Evolutionary conservation across 1,140 invertebrate genomes (phyloP).

Genomic region (Pseudomyrmex cubaensis): DNA sequence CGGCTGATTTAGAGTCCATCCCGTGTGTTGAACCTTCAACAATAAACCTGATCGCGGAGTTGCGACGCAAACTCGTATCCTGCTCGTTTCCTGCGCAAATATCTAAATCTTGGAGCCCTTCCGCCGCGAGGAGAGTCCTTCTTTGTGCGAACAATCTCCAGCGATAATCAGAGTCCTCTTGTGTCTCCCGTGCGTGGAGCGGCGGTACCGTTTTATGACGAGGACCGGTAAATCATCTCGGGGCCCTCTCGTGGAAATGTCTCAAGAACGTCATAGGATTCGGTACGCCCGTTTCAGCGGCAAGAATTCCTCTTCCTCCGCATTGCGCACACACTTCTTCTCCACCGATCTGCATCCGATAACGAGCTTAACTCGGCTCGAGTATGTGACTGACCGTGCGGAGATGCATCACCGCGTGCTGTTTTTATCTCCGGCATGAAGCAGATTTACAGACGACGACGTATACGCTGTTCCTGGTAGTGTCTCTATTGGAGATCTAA

Average conservation of each 20-base stretch:
- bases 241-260: slow-evolving; percentile 76
- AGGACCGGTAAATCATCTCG: slow-evolving; percentile 82
- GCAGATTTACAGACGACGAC: slow-evolving; percentile 49
- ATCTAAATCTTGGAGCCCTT: slow-evolving; percentile 82
- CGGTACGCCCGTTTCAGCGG: slow-evolving; percentile 76
- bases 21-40: slow-evolving; percentile 46
- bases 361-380: slow-evolving; percentile 75
- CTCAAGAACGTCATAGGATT: slow-evolving; percentile 76
- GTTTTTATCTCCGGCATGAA: slow-evolving; percentile 59
- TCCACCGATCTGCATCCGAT: slow-evolving; percentile 77
- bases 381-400: slow-evolving; percentile 48
- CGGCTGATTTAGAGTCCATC: slow-evolving; percentile 50
- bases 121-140: slow-evolving; percentile 67
- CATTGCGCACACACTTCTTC: slow-evolving; percentile 70
- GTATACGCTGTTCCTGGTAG: slow-evolving; percentile 40
- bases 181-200: slow-evolving; percentile 78
- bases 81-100: slow-evolving; percentile 77
- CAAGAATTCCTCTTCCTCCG: slow-evolving; percentile 66
- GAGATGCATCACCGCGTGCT: slow-evolving; percentile 48
- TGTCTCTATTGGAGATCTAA: slow-evolving; percentile 45
- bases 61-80: slow-evolving; percentile 55
- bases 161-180: slow-evolving; percentile 83
- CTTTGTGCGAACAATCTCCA: slow-evolving; percentile 82
- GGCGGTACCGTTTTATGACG: slow-evolving; percentile 80
- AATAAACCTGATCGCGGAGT: slow-evolving; percentile 73